A percentile compares a stretch with the other conserved stretches of the same genome.
Conservation (phyloP, 2,113 vertebrate genomes). For the Penelope pileata region DNA sequence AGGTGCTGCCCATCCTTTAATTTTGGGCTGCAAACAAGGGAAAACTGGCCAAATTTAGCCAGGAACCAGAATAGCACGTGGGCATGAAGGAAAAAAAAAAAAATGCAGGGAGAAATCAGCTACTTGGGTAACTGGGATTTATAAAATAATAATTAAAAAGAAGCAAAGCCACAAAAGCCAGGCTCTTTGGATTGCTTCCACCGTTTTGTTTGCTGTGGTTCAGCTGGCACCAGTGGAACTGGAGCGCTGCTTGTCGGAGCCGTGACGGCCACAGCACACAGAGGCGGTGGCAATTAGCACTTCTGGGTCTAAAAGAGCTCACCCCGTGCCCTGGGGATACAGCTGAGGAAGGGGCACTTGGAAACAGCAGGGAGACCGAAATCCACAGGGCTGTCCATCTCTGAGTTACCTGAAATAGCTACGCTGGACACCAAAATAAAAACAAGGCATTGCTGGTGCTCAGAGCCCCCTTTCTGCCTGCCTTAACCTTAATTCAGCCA, state of each 20-base stretch:
- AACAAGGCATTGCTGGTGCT: neutral
- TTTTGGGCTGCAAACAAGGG: neutral
- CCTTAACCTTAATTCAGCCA: neutral
- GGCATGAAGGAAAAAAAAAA: neutral
- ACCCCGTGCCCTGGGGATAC: accelerated
- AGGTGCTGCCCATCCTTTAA: too few relatives aligned
- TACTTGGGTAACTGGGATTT: neutral
- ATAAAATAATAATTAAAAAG: neutral
- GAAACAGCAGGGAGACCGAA: neutral
- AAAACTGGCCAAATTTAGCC: too few relatives aligned
- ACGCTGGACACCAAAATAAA: neutral
- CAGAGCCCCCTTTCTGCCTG: neutral
- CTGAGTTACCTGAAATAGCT: neutral
- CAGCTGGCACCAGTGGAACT: accelerated
- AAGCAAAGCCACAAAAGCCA: neutral
- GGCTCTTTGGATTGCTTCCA: neutral
- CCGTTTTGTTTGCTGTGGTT: neutral
- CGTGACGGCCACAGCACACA: accelerated
- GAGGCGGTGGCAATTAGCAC: neutral
- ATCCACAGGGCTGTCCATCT: neutral
- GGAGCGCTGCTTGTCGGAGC: neutral
- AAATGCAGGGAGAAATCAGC: neutral
- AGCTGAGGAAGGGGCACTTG: neutral
- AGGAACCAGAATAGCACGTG: neutral
- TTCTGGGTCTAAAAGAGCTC: neutral